Base-by-base conservation (phyloP, 2,797 vertebrate genomes). In the Notolabrus celidotus region DNA sequence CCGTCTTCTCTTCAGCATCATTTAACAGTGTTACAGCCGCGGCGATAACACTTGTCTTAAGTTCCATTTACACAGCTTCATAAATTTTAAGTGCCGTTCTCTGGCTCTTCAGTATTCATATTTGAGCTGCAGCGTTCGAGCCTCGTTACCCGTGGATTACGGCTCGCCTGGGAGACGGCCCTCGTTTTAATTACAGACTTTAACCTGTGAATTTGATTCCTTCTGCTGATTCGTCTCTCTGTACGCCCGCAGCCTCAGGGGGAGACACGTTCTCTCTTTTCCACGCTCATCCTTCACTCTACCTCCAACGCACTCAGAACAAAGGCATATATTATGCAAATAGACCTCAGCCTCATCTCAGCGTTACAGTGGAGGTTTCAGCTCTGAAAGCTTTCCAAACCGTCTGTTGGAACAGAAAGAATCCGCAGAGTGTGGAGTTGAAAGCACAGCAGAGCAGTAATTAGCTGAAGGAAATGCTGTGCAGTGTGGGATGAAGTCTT, bases 251-350 rank as follows among this genome's bases (percentile, higher is more conserved):
- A 54, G 54, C 82, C 69, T 39, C 20, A 36, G 27, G 36, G 57
- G 77, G 58, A 73, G 68, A 76, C 65, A 27, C 34, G 79, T 74
- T 74, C 59, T 57, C 75, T 78, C 70, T 80, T 41, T 17, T 61
- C 59, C 72, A 70, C 53, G 4, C 77, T 82, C 71, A 66, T 83
- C 74, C 61, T 19, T 74, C 71, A 74, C 70, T 84, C 86, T 79
- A 66, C 84, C 80, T 56, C 80, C 66, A 61, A 51, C 14, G 54
- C 84, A 81, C 66, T 41, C 71, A 84, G 88, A 90, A 89, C 86
- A 90, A 92, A 92, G 74, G 83, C 71, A 52, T 86, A 89, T 79
- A 83, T 92, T 89, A 92, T 92, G 91, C 86, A 94, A 91, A 92
- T 89, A 65, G 41, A 71, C 3, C 47, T 43, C 41, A 61, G 64